phyloP scores from a whole-genome alignment of 2,797 vertebrate genomes.

The Phataginus tetradactyla region DNA sequence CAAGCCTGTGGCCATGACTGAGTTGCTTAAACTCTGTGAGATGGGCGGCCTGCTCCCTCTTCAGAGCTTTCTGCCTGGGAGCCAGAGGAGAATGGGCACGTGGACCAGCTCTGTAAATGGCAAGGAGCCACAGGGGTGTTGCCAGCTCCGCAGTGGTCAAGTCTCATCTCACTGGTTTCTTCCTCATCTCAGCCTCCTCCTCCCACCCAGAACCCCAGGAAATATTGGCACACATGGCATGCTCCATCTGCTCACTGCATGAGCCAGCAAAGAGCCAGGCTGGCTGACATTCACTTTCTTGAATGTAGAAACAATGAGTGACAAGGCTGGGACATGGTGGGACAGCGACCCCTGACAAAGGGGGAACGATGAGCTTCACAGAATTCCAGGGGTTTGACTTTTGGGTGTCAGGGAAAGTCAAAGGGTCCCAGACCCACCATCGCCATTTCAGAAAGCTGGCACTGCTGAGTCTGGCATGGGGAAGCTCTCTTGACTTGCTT shows the following conservation, averaged over 20 bases:
- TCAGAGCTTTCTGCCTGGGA: not conserved
- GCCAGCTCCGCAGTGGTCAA: not conserved
- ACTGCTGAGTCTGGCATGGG: accelerated
- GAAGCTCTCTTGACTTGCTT: not conserved
- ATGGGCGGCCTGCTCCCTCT: not conserved
- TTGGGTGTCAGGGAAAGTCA: not conserved
- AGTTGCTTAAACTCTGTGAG: not conserved
- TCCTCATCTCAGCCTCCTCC: no score
- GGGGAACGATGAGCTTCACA: not conserved
- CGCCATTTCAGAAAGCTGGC: no score
- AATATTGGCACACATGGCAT: not conserved
- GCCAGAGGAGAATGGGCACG: not conserved
- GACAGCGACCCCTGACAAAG: not conserved
- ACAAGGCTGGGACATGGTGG: not conserved
- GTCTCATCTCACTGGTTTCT: not conserved
- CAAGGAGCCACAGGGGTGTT: not conserved
- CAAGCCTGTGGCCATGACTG: accelerated
- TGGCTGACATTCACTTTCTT: not conserved
- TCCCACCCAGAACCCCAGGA: not conserved
- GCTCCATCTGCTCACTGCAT: not conserved
- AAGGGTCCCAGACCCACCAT: no score
- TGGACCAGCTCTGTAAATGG: not conserved
- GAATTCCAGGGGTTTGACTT: not conserved
- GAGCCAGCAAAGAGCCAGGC: not conserved
- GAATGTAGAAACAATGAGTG: not conserved